Base-by-base conservation (phyloP, 2,797 vertebrate genomes). In the Etheostoma nigrum region DNA sequence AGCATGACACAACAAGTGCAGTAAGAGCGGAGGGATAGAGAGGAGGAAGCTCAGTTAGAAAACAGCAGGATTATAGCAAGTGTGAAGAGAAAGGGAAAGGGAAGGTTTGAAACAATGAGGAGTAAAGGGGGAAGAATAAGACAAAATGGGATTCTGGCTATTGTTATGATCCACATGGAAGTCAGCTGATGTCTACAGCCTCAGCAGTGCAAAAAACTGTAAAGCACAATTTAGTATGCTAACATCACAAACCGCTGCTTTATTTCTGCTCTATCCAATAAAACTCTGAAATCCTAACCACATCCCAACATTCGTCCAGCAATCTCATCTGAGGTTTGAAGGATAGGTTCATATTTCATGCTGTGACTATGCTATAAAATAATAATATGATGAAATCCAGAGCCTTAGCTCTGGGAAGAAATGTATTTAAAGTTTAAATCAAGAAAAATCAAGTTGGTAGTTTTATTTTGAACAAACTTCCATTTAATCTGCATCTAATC, bases 171-270 rank as follows among this genome's bases (percentile, higher is more conserved):
- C 36, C 19, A 66, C 36, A 75, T 44, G 25, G 51, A 10, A 67
- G 62, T 74, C 68, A 55, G 79, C 74, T 71, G 72, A 51, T 47
- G 42, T 59, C 6, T 27, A 25, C 19, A 78, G 49, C 51, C 21
- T 67, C 49, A 47, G 67, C 65, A 33, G 57, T 9, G 9, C 36
- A 27, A 52, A 36, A 62, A 53, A 33, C 15, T 36, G 30, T 52
- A 21, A 67, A 61, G 49, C 63, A 69, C 36, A 25, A 68, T 65
- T 76, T n/a, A 67, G 55, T 14, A 14, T 23, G 23, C 23, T 9
- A 52, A 44, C 48, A 53, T 72, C 78, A 81, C 81, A 82, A 79
- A 82, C 65, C 45, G 1, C 72, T 5, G 62, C 19, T 73, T 74
- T 36, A 65, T 77, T 72, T 81, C 61, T 80, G 51, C 63, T 71